Evolutionary conservation across 2,888 invertebrate species (phyloP).

Genomic region (Ephialtes manifestator): DNA sequence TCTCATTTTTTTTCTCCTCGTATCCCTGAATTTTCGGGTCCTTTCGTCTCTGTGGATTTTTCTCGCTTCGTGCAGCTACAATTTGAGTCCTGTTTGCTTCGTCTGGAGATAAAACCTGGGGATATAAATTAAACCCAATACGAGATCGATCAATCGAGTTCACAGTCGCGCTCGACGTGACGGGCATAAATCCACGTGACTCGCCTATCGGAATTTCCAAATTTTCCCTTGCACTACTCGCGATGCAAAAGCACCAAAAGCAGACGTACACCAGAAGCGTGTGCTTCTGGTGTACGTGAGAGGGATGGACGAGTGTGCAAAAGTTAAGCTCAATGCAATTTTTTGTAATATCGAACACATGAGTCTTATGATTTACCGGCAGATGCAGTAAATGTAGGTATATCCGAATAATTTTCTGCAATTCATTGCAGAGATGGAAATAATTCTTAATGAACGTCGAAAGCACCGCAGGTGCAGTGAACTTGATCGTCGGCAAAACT

Average conservation of each 20-base stretch:
- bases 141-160: constrained; percentile 65
- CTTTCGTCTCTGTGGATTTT: not conserved
- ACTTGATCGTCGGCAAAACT: not conserved
- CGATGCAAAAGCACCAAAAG: not conserved
- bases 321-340: not conserved
- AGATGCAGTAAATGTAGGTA: not conserved
- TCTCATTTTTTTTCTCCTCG: not conserved
- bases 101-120: constrained; percentile 23
- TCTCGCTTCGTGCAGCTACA: not conserved
- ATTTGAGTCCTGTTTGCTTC: constrained; percentile 23
- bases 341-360: not conserved
- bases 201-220: constrained; percentile 38
- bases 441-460: constrained; percentile 8
- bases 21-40: constrained; percentile 19
- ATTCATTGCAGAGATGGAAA: not conserved
- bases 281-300: not conserved
- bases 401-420: not conserved
- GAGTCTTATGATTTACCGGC: not conserved
- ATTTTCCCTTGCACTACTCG: constrained; percentile 22
- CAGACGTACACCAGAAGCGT: no score
- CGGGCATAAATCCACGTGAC: constrained; percentile 52
- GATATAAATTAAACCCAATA: constrained; percentile 59
- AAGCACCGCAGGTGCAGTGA: not conserved
- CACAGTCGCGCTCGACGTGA: constrained; percentile 48
- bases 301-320: not conserved